Base-by-base conservation (phyloP, 37 sponge, comb jelly and placozoan genomes). In the Ianthella basta region DNA sequence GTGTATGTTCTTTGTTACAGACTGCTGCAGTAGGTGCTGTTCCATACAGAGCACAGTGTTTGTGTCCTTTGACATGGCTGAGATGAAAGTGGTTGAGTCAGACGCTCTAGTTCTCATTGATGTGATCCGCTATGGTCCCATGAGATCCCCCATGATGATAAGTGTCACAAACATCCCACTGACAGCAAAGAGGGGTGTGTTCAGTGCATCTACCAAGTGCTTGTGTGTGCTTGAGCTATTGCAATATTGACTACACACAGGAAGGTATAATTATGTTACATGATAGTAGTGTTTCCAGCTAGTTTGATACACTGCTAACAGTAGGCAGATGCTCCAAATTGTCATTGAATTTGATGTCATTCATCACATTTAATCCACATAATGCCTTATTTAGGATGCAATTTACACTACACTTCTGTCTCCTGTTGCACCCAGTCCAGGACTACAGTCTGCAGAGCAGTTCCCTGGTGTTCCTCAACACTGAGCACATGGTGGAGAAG, bases 141-240 rank as follows among this genome's bases (percentile, higher is more conserved):
- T 69, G 70, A 35, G 34, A 5, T 1, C 34, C 19, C 70, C 33
- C 1, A n/a, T 30, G 4, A 30, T 4, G 1, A 6, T 69, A 4
- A 69, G 34, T 0, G 70, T 69, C 18, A 69, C 19, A 69, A 33
- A 69, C 33, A 29, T 32, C 1, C 29, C 33, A 6, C 34, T 30
- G 4, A 69, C 70, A 30, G 70, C 70, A 34, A 69, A 69, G 19
- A 69, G 70, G 34, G 27, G 70, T 69, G 27, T 10, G 70, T 29
- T 13, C n/a, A n/a, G n/a, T 23, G 29, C 34, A 32, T 18, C 35
- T 32, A 30, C 34, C 29, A 10, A 34, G 10, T 15, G 10, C 18
- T 13, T 30, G 3, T 10, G 50, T 8, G 3, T 3, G 6, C 3
- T 10, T 44, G 50, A 44, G 50, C 8, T 10, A 8, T 44, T 44